phyloP scores from a whole-genome alignment of 92 coral and sea anemone genomes.

The Epizoanthus illoricatus region DNA sequence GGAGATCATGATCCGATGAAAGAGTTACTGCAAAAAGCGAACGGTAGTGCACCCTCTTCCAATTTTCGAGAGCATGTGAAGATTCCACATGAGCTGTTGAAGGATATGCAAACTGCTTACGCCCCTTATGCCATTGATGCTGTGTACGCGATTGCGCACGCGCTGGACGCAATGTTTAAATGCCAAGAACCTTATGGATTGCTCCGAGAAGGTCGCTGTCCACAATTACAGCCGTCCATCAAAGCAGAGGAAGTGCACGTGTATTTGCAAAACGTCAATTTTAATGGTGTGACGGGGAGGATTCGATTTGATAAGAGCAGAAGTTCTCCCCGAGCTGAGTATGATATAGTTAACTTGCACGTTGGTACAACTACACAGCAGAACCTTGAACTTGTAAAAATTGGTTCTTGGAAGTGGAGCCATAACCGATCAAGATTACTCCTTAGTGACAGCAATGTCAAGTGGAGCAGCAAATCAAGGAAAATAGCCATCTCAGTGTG shows the following conservation, averaged over 20 bases:
- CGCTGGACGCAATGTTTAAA: constrained; percentile 49
- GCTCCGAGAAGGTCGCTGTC: constrained; percentile 34
- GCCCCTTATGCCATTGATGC: constrained; percentile 67
- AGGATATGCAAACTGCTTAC: constrained; percentile 21
- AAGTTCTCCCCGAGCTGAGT: constrained; percentile 31
- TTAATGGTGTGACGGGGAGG: constrained; percentile 43
- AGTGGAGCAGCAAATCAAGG: constrained; percentile 48
- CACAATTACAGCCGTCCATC: constrained; percentile 27
- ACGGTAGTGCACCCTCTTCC: too few species aligned
- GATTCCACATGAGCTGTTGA: too few species aligned
- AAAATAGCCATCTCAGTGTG: constrained; percentile 54
- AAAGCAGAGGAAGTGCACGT: constrained; percentile 31
- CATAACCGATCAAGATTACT: constrained; percentile 23
- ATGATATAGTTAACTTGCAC: constrained; percentile 45
- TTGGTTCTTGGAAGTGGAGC: constrained; percentile 73
- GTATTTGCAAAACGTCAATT: constrained; percentile 26
- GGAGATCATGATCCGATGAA: too few species aligned
- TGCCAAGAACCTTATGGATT: constrained; percentile 41
- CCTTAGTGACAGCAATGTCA: constrained; percentile 26
- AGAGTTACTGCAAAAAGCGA: too few species aligned
- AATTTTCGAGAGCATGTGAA: too few species aligned
- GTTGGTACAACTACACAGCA: constrained; percentile 5
- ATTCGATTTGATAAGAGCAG: constrained; percentile 42
- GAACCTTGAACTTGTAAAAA: constrained; percentile 32
- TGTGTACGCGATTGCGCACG: constrained; percentile 65